Evolutionary conservation across 2,888 invertebrate species (phyloP), one percentile per base, ranked within the genome.

Genomic region (Anthophora plumipes): DNA sequence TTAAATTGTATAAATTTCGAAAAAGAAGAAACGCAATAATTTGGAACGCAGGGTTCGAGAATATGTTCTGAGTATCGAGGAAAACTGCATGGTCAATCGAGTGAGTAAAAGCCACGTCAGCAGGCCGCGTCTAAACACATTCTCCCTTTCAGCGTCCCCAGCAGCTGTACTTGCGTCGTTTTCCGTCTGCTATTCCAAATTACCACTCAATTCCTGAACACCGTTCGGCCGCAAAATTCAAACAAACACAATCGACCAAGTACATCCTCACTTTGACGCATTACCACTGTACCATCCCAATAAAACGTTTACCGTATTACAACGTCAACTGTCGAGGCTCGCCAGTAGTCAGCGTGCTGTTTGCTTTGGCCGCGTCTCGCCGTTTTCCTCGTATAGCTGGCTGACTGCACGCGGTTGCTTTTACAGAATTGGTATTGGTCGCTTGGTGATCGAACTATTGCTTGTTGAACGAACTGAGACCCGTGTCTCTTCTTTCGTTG

Each of bases 271-370:
- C 76, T 76, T 83, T 85, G 81, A 74, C 70, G 69, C 77, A 72
- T 80, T 78, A 74, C 63, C 63, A 64, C 70, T 72, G 72, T 82
- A 77, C 73, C 67, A 43, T 72, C 63, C 72, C 67, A 84, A 85
- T 87, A 81, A 87, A 87, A 85, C 87, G 82, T 87, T 87, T 85
- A 84, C 76, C 80, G 74, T 77, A 84, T 80, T 85, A 85, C 74
- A 85, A 84, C 75, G 84, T 85, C 83, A 79, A 85, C 77, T 70
- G 83, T 74, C 61, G 77, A 31, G 22, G 17, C 37, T 57, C 68
- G 52, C 63, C 52, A 77, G 61, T 76, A 80, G 74, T 43, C 72
- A 66, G 73, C 55, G 67, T 71, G 82, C 74, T 87, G 87, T 87
- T 87, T 87, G 85, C 87, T 87, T 87, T 87, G 87, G 87, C 87